Evolutionary conservation across 2,113 vertebrate species (phyloP).

Genomic region (Zapornia atra): DNA sequence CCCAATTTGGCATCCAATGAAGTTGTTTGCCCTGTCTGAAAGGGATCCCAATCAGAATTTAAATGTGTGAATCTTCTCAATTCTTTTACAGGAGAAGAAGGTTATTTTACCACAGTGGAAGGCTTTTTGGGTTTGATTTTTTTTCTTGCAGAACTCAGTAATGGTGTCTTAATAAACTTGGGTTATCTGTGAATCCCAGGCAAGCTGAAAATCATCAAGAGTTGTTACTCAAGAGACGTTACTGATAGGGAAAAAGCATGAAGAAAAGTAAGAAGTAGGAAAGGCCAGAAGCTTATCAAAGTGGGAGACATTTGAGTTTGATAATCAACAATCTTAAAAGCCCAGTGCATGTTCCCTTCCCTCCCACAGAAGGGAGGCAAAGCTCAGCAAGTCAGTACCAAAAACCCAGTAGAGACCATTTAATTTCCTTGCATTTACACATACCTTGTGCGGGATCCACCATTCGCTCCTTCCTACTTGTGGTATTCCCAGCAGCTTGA

Average conservation of each 20-base stretch:
- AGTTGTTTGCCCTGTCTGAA: background rate
- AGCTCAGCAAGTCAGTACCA: background rate
- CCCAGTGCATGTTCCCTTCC: background rate
- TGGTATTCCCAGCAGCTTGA: background rate
- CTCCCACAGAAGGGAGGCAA: background rate
- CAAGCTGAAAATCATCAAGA: background rate
- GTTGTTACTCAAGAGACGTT: background rate
- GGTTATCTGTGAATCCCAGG: background rate
- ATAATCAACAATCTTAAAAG: background rate
- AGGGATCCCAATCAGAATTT: background rate
- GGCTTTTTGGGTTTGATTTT: background rate
- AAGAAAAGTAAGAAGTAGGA: background rate
- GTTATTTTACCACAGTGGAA: background rate
- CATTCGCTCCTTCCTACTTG: background rate
- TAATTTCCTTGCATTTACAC: background rate
- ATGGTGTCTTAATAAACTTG: background rate
- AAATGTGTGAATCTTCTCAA: background rate
- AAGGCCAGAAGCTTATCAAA: background rate
- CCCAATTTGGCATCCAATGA: background rate
- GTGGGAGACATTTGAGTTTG: background rate
- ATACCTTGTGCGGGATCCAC: background rate
- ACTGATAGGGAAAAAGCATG: background rate
- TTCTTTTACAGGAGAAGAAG: background rate
- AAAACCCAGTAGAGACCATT: background rate
- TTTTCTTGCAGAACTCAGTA: background rate